Evolutionary conservation across 2,888 invertebrate species (phyloP), one percentile per base, ranked within the genome.

Genomic region (Dasypolia templi): DNA sequence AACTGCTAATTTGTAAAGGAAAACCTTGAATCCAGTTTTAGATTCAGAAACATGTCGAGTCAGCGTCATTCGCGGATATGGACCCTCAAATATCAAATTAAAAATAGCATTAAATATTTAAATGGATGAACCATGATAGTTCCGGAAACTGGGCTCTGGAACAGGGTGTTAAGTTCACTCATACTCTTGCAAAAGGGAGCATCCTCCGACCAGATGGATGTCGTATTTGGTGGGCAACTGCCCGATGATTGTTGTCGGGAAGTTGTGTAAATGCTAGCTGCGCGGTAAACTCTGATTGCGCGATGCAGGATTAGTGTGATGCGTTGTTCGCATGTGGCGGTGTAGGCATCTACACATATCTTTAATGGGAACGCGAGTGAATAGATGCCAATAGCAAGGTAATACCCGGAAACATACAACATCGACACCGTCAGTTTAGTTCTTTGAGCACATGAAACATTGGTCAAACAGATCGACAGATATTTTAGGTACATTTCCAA

Each of bases 401-500:
- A 78, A 78, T 63, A 58, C 49, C 51, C 56, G 63, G 63, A 67
- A 68, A 61, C 5, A 12, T 19, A 42, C 17, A 17, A 22, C 26
- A 58, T n/a, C 35, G 53, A 66, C 65, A n/a, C n/a, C n/a, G 55
- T 72, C 29, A 79, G 56, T 39, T 17, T 42, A 19, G 53, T 66
- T 39, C 56, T 29, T n/a, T 14, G 32, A 39, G 22, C 26, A 55
- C 14, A 11, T 19, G 46, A 22, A 56, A 46, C 3, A 26, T 32
- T 65, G 9, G 49, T 35, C 29, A 1, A 39, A 44, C 11, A 3
- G 9, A 58, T 35, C 39, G 61, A 51, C 55, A 53, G 26, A 63
- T 63, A 62, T 67, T 44, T 63, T 39, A 29, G 12, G n/a, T 53
- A 39, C 46, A 32, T 63, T 78, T 74, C 74, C 78, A 78, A 78